phyloP scores from a whole-genome alignment of 2,888 invertebrate genomes.

The Pollenia labialis region DNA sequence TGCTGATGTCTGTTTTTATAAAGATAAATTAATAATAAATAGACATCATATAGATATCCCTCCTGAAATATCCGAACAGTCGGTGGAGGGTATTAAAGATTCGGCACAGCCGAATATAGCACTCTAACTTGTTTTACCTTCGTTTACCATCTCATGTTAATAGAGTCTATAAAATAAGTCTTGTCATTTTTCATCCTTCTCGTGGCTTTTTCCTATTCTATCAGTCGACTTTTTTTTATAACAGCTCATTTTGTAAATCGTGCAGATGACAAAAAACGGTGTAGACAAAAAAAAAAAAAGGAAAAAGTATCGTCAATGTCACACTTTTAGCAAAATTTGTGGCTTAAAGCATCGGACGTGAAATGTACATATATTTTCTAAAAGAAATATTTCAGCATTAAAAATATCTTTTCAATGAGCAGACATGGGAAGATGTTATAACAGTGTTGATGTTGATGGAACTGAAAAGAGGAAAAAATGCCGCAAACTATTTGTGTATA shows the following conservation, averaged over 20 bases:
- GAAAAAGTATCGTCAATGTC: not conserved
- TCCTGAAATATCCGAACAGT: no score
- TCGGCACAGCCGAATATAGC: no score
- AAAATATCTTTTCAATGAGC: constrained; percentile 12
- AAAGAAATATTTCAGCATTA: not conserved
- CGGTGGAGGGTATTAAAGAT: no score
- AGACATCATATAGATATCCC: no score
- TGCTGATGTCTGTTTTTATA: no score
- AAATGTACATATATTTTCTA: not conserved
- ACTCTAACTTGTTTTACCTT: no score
- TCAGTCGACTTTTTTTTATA: not conserved
- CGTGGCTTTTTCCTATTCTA: no score
- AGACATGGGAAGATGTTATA: not conserved
- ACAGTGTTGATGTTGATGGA: not conserved
- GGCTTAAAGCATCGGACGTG: not conserved
- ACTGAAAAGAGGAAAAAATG: not conserved
- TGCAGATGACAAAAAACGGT: not conserved
- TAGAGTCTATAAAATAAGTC: no score
- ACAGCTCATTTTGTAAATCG: not conserved
- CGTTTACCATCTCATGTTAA: no score
- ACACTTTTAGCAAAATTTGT: not conserved
- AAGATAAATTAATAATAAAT: no score
- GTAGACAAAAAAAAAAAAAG: not conserved
- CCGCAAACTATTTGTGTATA: constrained; percentile 8
- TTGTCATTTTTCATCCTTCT: no score